Base-by-base conservation (phyloP, 2,797 vertebrate species). In the Tapirus indicus region DNA sequence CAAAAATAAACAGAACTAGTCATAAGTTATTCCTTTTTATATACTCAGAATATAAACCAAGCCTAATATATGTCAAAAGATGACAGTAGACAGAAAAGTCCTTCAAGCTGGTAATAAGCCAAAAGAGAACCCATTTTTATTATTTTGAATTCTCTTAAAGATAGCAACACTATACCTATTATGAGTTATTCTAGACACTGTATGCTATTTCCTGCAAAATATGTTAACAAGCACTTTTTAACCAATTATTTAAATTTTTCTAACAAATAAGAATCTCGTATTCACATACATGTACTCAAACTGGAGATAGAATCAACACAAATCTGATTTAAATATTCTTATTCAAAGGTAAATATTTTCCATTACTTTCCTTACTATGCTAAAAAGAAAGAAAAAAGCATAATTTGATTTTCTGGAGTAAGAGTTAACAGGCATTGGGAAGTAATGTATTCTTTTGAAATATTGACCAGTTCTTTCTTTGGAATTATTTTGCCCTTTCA, bases 401-500 rank as follows among this genome's bases (percentile, higher is more conserved):
- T 93, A 64, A 75, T 85, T 97, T 96, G 60, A 93, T 98, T 97
- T 90, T 49, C 91, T 17, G 78, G 88, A 97, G 69, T 29, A 96
- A 93, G 16, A 97, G n/a, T 97, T 98, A 95, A 97, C 6, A 62
- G 68, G 92, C 97, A 95, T 80, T 60, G 64, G 97, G 92, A 94
- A 91, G 66, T 18, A 96, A 91, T 79, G 17, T 68, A 23, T 94
- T 93, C 78, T 95, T 32, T 96, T 98, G 98, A 98, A 97, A 98
- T 93, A 97, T 75, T 98, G 97, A 98, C 97, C 93, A 93, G 94
- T 97, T 94, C 82, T 97, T 97, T 96, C 79, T 96, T 2, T 27
- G 94, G 97, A 98, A 98, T 98, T 98, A 98, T 96, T 97, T 96
- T 98, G 96, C 93, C 75, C 95, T 97, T 97, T 69, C 69, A 98